phyloP scores from a whole-genome alignment of 1,140 invertebrate genomes.

The Nixonia krombeini region DNA sequence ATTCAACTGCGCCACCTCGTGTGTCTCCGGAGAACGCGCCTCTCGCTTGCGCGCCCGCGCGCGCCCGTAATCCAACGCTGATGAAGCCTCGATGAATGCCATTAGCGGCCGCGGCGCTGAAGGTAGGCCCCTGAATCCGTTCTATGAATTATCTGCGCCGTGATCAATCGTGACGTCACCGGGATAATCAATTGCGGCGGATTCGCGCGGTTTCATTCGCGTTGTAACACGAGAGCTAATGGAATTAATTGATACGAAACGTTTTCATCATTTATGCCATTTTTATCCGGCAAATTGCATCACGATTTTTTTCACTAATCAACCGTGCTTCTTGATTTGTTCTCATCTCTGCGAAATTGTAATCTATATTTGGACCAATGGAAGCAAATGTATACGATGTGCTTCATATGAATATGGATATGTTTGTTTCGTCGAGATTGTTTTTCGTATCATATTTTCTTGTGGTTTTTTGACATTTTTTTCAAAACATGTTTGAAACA shows the following conservation, averaged over 20 bases:
- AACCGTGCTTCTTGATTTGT: no score
- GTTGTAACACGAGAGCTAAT: background rate
- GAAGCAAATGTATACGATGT: no score
- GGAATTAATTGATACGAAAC: background rate
- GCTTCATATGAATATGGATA: no score
- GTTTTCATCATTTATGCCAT: no score
- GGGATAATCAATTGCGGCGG: constrained; percentile 14
- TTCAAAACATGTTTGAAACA: no score
- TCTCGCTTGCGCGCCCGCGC: constrained; percentile 19
- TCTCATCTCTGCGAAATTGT: no score
- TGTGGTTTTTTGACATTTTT: no score
- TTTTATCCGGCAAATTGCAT: no score
- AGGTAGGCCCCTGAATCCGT: constrained; percentile 23
- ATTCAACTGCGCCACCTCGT: constrained; percentile 22
- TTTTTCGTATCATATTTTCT: no score
- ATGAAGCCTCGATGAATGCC: constrained; percentile 20
- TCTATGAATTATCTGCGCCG: constrained; percentile 21
- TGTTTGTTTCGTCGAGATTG: no score
- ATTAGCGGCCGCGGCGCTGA: constrained; percentile 21
- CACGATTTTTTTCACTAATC: no score
- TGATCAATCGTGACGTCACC: constrained; percentile 14
- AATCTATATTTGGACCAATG: no score
- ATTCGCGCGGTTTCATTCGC: background rate
- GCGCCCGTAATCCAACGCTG: constrained; percentile 22
- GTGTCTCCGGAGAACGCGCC: constrained; percentile 22